These are phyloP conservation scores for Nerophis lumbriciformis DNA, from an alignment of 2,113 vertebrate species.

Conservation along the genomic window DNA sequence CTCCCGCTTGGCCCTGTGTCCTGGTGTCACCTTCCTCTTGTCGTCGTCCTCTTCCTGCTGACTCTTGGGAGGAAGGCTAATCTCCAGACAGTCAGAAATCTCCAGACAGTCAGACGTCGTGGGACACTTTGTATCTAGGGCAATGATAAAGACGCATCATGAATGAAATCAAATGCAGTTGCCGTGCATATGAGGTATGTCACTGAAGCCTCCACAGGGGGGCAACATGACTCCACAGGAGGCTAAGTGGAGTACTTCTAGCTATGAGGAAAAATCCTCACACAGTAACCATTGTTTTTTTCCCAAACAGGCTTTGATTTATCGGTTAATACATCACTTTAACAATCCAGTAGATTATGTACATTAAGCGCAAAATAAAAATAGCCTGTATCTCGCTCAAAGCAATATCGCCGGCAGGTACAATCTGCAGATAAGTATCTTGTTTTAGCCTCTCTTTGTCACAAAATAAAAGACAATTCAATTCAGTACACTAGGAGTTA, in stretches of 20 bases:
- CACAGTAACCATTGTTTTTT: not conserved
- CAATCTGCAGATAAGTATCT: constrained; percentile 19
- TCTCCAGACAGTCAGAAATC: constrained; percentile 57
- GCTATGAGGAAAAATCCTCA: constrained; percentile 5
- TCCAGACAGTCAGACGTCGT: constrained; percentile 69
- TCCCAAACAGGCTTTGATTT: constrained; percentile 5
- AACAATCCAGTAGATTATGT: constrained; percentile 20
- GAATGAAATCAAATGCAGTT: not conserved
- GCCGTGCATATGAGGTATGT: constrained; percentile 9
- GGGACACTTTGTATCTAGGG: constrained; percentile 81
- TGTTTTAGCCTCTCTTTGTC: constrained; percentile 33
- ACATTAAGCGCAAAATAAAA: constrained; percentile 17
- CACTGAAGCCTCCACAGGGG: constrained; percentile 54
- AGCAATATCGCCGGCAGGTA: constrained; percentile 7
- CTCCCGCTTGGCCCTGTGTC: constrained; percentile 77
- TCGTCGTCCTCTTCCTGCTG: constrained; percentile 34
- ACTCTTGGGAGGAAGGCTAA: constrained; percentile 21
- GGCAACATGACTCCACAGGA: constrained; percentile 41
- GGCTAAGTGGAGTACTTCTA: not conserved
- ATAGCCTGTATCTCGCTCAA: constrained; percentile 12
- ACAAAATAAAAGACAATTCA: constrained; percentile 38
- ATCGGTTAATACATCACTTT: constrained; percentile 8
- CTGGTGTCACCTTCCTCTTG: constrained; percentile 44
- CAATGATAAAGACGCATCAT: not conserved
- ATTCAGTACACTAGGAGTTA: not conserved